Evolutionary conservation across 2,888 invertebrate genomes (phyloP), one percentile per base, ranked within the genome.

Genomic region (Volucella inflata): DNA sequence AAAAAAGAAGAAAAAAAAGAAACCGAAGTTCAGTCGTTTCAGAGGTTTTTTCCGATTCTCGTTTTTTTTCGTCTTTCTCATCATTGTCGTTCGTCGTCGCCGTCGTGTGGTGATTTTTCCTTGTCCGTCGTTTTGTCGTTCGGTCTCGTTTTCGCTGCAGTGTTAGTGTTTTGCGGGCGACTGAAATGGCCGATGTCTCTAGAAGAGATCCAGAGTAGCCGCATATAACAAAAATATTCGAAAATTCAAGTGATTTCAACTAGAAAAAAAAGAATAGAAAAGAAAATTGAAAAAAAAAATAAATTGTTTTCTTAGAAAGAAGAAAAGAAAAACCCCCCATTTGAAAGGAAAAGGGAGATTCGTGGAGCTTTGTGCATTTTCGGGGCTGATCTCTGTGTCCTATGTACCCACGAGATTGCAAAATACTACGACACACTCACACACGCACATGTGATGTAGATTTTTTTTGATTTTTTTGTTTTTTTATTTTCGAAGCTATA

Each of bases 181-280:
- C 21, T 75, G 79, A 84, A 30, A 84, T 76, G 65, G 42, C 60
- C 72, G 42, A 71, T 70, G 81, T 81, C 68, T 30, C 50, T 53
- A 68, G 67, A 76, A 57, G 67, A 80, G 84, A 72, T 76, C 30
- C 65, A 60, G 55, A 75, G 67, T 65, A 80, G 81, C 76, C 84
- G 81, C 76, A 80, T 85, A 80, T 81, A 85, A 85, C 80, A 85
- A 85, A 85, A 85, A 85, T 85, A 85, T 85, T 84, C 55, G 40
- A 67, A 78, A 84, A 80, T 65, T 65, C 3, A 72, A 72, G 71
- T 79, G 72, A 67, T 68, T 68, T 30, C 38, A 30, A 30, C 6
- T 6, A 30, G 6, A 30, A 6, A 30, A 30, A 21, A 30, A 30
- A 6, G 30, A 30, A 30, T 30, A 30, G 6, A 30, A 30, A 30